Base-by-base conservation (phyloP, 2,797 vertebrate species). In the Sphaeramia orbicularis region DNA sequence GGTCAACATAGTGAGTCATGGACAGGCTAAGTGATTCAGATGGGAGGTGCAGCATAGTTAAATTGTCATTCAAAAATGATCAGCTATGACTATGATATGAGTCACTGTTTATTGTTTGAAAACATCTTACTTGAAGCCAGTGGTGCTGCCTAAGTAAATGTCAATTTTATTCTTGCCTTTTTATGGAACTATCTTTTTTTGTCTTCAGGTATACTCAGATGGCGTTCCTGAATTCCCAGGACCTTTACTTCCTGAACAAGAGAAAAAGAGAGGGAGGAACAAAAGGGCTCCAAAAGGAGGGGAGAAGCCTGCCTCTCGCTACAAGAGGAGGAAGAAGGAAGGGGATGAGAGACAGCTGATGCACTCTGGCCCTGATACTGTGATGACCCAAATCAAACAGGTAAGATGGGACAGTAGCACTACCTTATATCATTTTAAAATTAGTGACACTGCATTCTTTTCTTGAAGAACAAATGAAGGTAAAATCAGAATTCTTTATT, bases 261-360 rank as follows among this genome's bases (percentile, higher is more conserved):
- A 98, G 76, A 96, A 94, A 87, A 99, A 98, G 92, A 99, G 96
- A 61, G 96, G 96, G 68, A 94, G 97, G 69, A 98, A 94, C 78
- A 99, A 99, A 76, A 90, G 97, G 50, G 83, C 94, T 12, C 96
- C 95, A 4, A 97, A 95, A 85, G 92, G 93, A 0, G 94, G 95
- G 36, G 98, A 98, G 75, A 98, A 97, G 74, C 94, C 96, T 6
- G 90, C 93, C 1, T 96, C 97, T 43, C 96, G 98, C 42, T 97
- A 97, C 71, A 99, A 99, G 89, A 99, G 97, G 83, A 95, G 97
- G 60, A 99, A 95, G 85, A 99, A 99, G 85, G 98, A 99, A 7
- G 97, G 96, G n/a, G 97, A 98, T 15, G 97, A 97, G 66, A 95
- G 95, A 45, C 95, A 95, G 10, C 80, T 94, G n/a, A 63, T 96